These are phyloP conservation scores for Dinothrombium tinctorium DNA, from an alignment of 1,140 invertebrate genomes.

Conservation along the genomic window DNA sequence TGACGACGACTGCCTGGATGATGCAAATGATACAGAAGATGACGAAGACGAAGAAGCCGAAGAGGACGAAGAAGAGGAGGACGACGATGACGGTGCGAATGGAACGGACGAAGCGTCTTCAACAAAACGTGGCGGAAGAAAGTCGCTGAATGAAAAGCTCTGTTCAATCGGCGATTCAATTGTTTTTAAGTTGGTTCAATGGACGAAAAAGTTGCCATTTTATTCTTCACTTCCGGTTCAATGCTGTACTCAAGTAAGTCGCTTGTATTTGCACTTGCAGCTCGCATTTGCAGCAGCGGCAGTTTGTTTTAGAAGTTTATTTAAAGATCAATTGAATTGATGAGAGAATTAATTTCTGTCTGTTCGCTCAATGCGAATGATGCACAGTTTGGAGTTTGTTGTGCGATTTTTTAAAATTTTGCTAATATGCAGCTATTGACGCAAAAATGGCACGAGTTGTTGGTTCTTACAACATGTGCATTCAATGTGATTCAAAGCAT, in stretches of 20 bases:
- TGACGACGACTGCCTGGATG: no score
- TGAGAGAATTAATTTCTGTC: no score
- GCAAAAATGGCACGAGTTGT: constrained; percentile 89
- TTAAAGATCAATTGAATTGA: no score
- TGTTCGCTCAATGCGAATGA: no score
- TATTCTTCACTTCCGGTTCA: constrained; percentile 82
- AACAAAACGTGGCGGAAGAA: background rate
- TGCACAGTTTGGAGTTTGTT: no score
- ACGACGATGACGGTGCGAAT: background rate
- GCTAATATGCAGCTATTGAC: constrained; percentile 63
- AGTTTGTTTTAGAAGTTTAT: no score
- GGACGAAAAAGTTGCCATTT: constrained; percentile 91
- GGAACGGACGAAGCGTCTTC: no score
- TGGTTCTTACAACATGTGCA: constrained; percentile 73
- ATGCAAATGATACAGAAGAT: background rate
- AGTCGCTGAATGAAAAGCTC: background rate
- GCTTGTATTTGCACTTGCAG: no score
- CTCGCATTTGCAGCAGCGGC: no score
- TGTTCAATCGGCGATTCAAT: constrained; percentile 87
- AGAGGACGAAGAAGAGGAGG: constrained; percentile 1
- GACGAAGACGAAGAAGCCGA: constrained; percentile 1
- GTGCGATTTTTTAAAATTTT: background rate
- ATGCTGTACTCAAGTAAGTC: constrained; percentile 25
- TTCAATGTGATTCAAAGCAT: constrained; percentile 67
- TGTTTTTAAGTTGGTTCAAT: constrained; percentile 87